Percentiles rank a stretch among this genome's conserved stretches.
phyloP scores from a whole-genome alignment of 1,140 invertebrate genomes.

The Lepidotrigona ventralis region DNA sequence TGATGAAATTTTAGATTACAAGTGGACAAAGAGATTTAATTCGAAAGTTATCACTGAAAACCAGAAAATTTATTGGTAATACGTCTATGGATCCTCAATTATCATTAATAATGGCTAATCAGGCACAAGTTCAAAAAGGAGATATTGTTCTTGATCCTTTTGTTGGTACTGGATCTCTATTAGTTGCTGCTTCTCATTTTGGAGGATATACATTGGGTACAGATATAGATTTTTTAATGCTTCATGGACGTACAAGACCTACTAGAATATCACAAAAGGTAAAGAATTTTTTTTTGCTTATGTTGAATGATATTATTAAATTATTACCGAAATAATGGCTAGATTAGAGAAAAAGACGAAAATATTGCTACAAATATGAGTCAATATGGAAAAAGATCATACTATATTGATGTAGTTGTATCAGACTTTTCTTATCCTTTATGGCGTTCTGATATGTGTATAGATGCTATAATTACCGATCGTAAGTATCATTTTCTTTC shows the following conservation, averaged over 20 bases:
- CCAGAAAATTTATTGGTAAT: conserved; percentile 96
- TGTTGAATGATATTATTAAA: not conserved
- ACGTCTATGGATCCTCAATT: conserved; percentile 98
- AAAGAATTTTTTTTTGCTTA: conserved; percentile 27
- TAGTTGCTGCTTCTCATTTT: conserved; percentile 94
- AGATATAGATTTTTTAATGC: conserved; percentile 96
- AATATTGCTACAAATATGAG: conserved; percentile 91
- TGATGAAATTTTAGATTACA: conserved; percentile 82
- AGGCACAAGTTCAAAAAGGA: conserved; percentile 87
- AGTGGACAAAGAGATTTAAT: conserved; percentile 91
- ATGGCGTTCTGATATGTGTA: conserved; percentile 85
- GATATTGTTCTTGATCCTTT: conserved; percentile 96
- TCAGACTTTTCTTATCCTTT: conserved; percentile 92
- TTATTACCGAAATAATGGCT: conserved; percentile 51
- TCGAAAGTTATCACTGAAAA: conserved; percentile 90
- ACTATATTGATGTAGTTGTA: conserved; percentile 93
- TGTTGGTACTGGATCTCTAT: conserved; percentile 95
- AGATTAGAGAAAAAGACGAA: conserved; percentile 90
- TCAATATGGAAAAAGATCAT: conserved; percentile 89
- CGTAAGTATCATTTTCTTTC: conserved; percentile 85
- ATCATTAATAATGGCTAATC: conserved; percentile 96
- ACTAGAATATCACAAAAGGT: conserved; percentile 88
- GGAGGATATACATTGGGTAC: conserved; percentile 94
- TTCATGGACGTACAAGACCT: conserved; percentile 92
- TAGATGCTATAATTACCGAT: conserved; percentile 96